Evolutionary conservation across 2,113 vertebrate species (phyloP).

Genomic region (Axis porcinus): DNA sequence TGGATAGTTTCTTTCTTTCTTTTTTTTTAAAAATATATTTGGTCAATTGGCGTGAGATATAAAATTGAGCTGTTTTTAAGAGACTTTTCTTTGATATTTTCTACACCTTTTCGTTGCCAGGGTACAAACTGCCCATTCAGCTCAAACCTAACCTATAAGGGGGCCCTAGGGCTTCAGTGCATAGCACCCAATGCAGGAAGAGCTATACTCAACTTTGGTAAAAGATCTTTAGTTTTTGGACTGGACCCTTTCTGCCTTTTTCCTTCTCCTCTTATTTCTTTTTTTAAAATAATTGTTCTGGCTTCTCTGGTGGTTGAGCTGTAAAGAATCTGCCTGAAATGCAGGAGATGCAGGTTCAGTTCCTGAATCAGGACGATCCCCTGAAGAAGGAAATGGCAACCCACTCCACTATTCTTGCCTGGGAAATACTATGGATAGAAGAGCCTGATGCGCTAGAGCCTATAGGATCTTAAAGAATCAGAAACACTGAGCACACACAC

Average conservation of each 20-base stretch:
- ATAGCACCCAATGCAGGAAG: accelerated
- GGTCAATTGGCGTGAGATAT: neutral
- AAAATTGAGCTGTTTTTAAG: neutral
- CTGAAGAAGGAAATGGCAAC: neutral
- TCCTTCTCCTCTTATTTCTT: neutral
- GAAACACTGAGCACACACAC: neutral
- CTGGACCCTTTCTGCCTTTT: neutral
- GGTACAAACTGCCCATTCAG: neutral
- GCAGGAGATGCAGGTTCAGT: neutral
- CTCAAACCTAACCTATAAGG: neutral
- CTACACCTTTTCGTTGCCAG: neutral
- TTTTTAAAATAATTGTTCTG: neutral
- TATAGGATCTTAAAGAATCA: neutral
- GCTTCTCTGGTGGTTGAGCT: neutral
- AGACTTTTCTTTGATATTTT: neutral
- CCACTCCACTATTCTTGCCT: neutral
- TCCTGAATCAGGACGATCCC: neutral
- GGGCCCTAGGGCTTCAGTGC: accelerated
- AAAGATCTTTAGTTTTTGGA: neutral
- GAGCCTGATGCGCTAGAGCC: neutral
- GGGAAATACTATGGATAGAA: neutral
- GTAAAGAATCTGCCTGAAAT: neutral
- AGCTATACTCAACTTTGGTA: neutral
- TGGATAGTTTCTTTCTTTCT: neutral
- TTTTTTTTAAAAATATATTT: neutral